Percentiles rank a stretch among this genome's conserved stretches.
Evolutionary conservation across 2,888 invertebrate genomes (phyloP).

Genomic region (Drosophila incognita): DNA sequence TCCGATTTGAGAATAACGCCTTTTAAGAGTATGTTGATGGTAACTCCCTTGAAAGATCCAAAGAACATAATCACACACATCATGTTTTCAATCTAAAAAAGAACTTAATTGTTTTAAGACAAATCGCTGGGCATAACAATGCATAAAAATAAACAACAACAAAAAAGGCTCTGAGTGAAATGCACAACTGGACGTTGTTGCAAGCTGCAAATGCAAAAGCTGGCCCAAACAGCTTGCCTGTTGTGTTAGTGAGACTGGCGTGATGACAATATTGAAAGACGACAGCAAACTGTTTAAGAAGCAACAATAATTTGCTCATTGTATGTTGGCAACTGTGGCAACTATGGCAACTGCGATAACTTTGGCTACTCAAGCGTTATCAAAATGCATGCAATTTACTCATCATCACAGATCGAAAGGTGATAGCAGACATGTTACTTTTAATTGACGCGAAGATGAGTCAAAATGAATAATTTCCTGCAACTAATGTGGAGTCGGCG

Average conservation of each 20-base stretch:
- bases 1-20: background rate
- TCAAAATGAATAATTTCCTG: slow-evolving; percentile 79
- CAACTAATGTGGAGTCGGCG: slow-evolving; percentile 77
- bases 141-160: background rate
- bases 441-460: slow-evolving; percentile 81
- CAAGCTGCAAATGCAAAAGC: slow-evolving; percentile 6
- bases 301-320: slow-evolving; percentile 6
- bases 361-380: slow-evolving; percentile 77
- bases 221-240: background rate
- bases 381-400: slow-evolving; percentile 82
- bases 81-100: background rate
- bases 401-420: slow-evolving; percentile 83
- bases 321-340: slow-evolving; percentile 46
- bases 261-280: slow-evolving; percentile 33
- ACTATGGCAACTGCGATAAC: slow-evolving; percentile 64
- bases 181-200: slow-evolving; percentile 10
- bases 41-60: background rate
- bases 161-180: background rate
- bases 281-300: background rate
- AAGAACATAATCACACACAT: background rate
- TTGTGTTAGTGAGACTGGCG: slow-evolving; percentile 2
- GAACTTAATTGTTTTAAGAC: background rate
- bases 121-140: background rate
- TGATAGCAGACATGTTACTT: slow-evolving; percentile 81
- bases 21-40: background rate